Evolutionary conservation across 1,140 invertebrate genomes (phyloP).

Genomic region (Eufriesea mexicana): DNA sequence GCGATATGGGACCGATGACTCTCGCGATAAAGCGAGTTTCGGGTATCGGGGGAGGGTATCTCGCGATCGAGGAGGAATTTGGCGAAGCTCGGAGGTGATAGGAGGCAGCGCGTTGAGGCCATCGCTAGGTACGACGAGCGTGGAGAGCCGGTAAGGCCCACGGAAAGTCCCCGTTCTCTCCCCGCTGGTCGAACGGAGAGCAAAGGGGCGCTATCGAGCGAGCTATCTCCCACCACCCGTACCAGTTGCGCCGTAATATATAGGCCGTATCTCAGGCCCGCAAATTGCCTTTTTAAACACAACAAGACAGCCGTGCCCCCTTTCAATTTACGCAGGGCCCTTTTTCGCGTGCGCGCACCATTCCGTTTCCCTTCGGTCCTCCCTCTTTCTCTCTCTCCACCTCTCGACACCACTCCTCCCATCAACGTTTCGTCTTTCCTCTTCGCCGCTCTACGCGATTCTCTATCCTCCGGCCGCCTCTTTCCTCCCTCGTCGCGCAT

Average conservation of each 20-base stretch:
- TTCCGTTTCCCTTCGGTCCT: conserved; percentile 57
- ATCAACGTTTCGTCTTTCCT: background rate
- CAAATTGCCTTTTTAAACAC: conserved; percentile 82
- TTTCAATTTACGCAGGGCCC: conserved; percentile 81
- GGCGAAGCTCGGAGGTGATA: background rate
- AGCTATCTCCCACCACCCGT: conserved; percentile 80
- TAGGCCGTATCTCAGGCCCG: conserved; percentile 80
- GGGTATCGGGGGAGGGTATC: too few relatives aligned
- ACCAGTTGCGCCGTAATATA: conserved; percentile 76
- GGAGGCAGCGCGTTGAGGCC: background rate
- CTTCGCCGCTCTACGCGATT: conserved; percentile 7
- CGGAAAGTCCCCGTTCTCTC: conserved; percentile 46
- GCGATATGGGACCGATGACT: too few relatives aligned
- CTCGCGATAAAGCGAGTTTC: too few relatives aligned
- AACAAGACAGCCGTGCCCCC: conserved; percentile 80
- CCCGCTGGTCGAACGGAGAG: conserved; percentile 37
- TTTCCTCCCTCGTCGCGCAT: background rate
- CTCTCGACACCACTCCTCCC: background rate
- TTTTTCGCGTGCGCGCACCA: conserved; percentile 74
- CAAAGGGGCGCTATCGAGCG: conserved; percentile 74
- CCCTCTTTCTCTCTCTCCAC: background rate
- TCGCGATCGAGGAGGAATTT: background rate
- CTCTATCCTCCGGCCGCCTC: conserved; percentile 7
- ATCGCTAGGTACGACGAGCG: conserved; percentile 11
- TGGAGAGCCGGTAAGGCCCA: conserved; percentile 28